Conservation (phyloP, 2,888 invertebrate species). For the Chalcis sispes region DNA sequence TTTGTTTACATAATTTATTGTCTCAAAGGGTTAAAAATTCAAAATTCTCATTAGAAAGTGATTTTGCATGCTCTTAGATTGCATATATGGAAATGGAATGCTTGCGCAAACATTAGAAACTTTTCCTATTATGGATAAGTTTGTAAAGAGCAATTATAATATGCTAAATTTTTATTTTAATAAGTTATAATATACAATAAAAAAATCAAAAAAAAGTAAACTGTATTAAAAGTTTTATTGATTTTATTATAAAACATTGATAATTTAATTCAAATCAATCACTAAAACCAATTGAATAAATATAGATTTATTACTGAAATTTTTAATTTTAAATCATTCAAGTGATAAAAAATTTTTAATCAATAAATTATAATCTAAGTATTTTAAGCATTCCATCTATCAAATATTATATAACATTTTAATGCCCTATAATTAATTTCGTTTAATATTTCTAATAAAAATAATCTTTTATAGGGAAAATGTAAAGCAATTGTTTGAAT, state of each 20-base stretch:
- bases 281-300: not conserved
- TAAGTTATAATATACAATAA: not conserved
- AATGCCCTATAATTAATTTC: not conserved
- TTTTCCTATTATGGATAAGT: slow-evolving; percentile 30
- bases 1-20: not conserved
- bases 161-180: slow-evolving; percentile 15
- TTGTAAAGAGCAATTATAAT: slow-evolving; percentile 7
- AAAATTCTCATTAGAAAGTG: slow-evolving; percentile 46
- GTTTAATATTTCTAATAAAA: slow-evolving; percentile 10
- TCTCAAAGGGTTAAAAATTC: slow-evolving; percentile 28
- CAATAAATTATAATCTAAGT: not conserved
- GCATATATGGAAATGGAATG: slow-evolving; percentile 48
- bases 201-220: not conserved
- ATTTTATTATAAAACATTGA: slow-evolving; percentile 1
- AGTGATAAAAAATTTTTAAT: not conserved
- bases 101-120: slow-evolving; percentile 52
- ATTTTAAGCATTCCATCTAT: not conserved
- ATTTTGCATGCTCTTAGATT: slow-evolving; percentile 27
- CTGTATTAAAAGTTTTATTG: not conserved
- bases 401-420: slow-evolving; percentile 15
- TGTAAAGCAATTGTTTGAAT: slow-evolving; percentile 87
- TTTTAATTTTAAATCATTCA: not conserved
- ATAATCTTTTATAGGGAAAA: slow-evolving; percentile 81
- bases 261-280: not conserved
- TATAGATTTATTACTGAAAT: too few relatives aligned